phyloP scores from a whole-genome alignment of 37 sponge, comb jelly and placozoan species.

The Crambe crambe region DNA sequence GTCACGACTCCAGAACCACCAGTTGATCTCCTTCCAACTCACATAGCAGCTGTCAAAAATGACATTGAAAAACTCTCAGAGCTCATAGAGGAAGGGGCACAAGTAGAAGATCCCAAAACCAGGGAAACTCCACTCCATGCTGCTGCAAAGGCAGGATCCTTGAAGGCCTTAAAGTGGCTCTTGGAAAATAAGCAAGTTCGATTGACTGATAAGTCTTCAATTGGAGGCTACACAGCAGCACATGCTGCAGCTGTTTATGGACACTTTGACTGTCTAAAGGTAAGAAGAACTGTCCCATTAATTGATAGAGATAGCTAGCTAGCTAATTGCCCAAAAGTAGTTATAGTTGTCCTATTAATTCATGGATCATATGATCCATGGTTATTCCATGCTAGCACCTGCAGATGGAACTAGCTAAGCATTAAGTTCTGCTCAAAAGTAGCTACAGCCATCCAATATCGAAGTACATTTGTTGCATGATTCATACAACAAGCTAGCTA shows the following conservation, averaged over 20 bases:
- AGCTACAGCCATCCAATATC: not conserved
- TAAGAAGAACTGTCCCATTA: not conserved
- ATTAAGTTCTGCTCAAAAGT: too few relatives aligned
- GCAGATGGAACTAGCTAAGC: too few relatives aligned
- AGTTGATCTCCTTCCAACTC: slow-evolving; percentile 37
- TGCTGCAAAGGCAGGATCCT: slow-evolving; percentile 56
- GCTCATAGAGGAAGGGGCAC: slow-evolving; percentile 37
- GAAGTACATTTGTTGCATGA: not conserved
- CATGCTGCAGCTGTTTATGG: slow-evolving; percentile 81
- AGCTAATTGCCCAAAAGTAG: too few relatives aligned
- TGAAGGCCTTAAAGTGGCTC: slow-evolving; percentile 46
- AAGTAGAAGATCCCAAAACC: slow-evolving; percentile 23
- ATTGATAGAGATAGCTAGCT: not conserved
- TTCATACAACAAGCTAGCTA: too few relatives aligned
- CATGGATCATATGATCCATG: too few relatives aligned
- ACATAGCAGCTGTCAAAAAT: slow-evolving; percentile 60
- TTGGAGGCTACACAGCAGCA: slow-evolving; percentile 76
- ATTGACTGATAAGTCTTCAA: slow-evolving; percentile 24
- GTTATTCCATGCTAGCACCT: too few relatives aligned
- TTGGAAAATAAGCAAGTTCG: slow-evolving; percentile 19
- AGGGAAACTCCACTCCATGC: slow-evolving; percentile 68
- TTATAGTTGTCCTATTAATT: too few relatives aligned
- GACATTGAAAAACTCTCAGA: slow-evolving; percentile 35
- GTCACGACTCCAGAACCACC: not conserved
- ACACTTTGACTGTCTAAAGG: slow-evolving; percentile 59